A percentile compares a stretch with the other conserved stretches of the same genome.
phyloP scores from a whole-genome alignment of 2,113 vertebrate genomes.

The Rhabdornis inornatus region DNA sequence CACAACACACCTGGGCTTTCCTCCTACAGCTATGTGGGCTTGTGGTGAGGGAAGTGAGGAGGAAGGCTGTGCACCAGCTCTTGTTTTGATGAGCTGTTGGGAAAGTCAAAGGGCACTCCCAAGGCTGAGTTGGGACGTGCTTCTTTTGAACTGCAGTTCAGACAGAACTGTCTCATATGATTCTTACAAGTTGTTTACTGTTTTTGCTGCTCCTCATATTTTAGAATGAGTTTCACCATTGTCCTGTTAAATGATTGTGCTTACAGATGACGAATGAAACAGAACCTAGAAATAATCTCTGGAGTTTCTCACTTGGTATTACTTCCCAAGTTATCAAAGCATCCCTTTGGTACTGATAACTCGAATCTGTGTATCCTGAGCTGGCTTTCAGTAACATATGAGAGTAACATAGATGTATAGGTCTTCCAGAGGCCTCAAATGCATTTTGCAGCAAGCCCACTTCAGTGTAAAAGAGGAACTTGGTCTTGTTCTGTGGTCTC shows the following conservation, averaged over 20 bases:
- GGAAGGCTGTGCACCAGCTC: background rate
- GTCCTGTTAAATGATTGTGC: background rate
- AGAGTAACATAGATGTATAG: background rate
- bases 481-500: background rate
- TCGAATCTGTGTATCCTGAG: background rate
- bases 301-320: background rate
- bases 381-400: background rate
- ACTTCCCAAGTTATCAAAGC: background rate
- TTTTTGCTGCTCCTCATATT: background rate
- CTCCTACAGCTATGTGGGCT: conserved; percentile 16
- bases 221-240: background rate
- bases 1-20: conserved; percentile 44
- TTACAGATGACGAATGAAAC: background rate
- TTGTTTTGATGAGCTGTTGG: conserved; percentile 8
- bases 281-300: background rate
- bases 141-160: conserved; percentile 44
- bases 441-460: background rate
- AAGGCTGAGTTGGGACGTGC: background rate
- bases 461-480: background rate
- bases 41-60: conserved; percentile 23
- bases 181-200: background rate
- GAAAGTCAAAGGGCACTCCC: conserved; percentile 29
- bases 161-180: background rate
- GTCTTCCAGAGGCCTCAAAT: background rate
- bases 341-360: background rate